A percentile compares a stretch with the other conserved stretches of the same genome.
Conservation (phyloP, 2,888 invertebrate species). For the Stenodera caucasica region DNA sequence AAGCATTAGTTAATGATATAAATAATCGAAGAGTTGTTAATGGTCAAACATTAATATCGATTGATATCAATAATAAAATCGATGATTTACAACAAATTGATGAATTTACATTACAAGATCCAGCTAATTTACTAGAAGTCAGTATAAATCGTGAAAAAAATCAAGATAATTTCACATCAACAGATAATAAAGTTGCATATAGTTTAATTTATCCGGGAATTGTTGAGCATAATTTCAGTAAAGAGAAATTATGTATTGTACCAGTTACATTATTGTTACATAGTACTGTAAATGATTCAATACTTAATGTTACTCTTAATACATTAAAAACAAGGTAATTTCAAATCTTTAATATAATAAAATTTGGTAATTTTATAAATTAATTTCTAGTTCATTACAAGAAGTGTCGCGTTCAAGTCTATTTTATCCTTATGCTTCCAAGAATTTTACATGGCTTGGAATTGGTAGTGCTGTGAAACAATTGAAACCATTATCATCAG, state of each 20-base stretch:
- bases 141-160: conserved; percentile 21
- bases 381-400: conserved; percentile 15
- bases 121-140: conserved; percentile 25
- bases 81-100: conserved; percentile 32
- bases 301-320: conserved; percentile 62
- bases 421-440: conserved; percentile 47
- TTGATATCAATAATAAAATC: conserved; percentile 55
- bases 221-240: conserved; percentile 66
- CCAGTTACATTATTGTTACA: conserved; percentile 69
- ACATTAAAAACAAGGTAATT: conserved; percentile 22
- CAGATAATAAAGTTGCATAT: conserved; percentile 58
- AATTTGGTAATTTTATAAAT: conserved; percentile 12
- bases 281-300: conserved; percentile 63
- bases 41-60: conserved; percentile 71
- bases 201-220: conserved; percentile 62
- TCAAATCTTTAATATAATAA: not conserved
- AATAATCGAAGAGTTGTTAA: conserved; percentile 60
- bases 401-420: conserved; percentile 26
- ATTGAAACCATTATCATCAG: conserved; percentile 48
- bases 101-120: conserved; percentile 19
- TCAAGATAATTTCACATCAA: not conserved
- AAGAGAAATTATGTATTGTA: conserved; percentile 65
- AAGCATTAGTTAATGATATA: conserved; percentile 56
- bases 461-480: conserved; percentile 45
- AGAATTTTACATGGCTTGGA: conserved; percentile 52